Evolutionary conservation across 2,797 vertebrate species (phyloP).

Genomic region (Pantherophis alleghaniensis): DNA sequence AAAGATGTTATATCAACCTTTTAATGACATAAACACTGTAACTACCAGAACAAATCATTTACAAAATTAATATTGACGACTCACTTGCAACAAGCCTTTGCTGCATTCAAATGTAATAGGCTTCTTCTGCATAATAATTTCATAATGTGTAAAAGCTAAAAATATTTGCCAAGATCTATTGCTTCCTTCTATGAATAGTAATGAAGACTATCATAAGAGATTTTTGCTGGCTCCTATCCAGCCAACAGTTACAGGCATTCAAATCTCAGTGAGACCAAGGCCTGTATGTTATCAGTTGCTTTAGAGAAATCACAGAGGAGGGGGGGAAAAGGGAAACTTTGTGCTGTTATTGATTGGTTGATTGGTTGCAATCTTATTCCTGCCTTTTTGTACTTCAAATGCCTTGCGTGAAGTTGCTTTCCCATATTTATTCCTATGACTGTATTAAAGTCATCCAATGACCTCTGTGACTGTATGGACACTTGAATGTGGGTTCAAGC

Average conservation of each 20-base stretch:
- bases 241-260: not conserved
- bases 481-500: not conserved
- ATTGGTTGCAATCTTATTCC: not conserved
- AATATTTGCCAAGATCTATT: conserved; percentile 20
- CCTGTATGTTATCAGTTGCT: not conserved
- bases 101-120: not conserved
- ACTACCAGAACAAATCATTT: conserved; percentile 40
- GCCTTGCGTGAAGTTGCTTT: not conserved
- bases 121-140: conserved; percentile 27
- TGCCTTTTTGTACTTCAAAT: not conserved
- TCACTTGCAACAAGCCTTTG: conserved; percentile 39
- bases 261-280: not conserved
- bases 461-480: not conserved
- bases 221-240: not conserved
- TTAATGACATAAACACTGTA: conserved; percentile 24
- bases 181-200: conserved; percentile 4
- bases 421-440: not conserved
- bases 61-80: conserved; percentile 49
- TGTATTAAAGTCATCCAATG: not conserved
- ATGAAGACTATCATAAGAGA: conserved; percentile 8
- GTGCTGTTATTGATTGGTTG: not conserved
- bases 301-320: not conserved
- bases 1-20: conserved; percentile 31
- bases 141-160: conserved; percentile 3
- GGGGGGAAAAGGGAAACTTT: not conserved